Conservation (phyloP, 2,113 vertebrate species). For the Anseranas semipalmata region DNA sequence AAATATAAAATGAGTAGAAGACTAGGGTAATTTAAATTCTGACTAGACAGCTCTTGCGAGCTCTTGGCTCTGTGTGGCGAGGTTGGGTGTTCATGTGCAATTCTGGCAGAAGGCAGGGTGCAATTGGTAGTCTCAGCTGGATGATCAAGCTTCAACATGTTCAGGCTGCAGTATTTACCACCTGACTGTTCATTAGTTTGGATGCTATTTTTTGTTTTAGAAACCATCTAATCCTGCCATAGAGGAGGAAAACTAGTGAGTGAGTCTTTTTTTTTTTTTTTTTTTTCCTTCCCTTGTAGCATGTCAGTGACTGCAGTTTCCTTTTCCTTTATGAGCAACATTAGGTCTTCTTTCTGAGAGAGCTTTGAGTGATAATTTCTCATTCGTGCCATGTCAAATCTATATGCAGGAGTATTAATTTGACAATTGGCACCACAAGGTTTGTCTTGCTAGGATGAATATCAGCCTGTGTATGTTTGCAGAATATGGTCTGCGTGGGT, state of each 20-base stretch:
- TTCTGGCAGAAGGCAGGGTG: neutral
- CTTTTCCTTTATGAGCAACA: neutral
- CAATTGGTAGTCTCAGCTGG: neutral
- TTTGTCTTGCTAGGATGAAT: neutral
- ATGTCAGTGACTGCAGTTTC: neutral
- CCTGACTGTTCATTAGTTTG: neutral
- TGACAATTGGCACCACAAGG: neutral
- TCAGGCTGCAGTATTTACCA: neutral
- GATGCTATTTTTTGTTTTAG: neutral
- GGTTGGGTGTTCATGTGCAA: accelerated
- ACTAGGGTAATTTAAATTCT: neutral
- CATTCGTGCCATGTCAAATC: neutral
- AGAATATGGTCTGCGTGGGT: neutral
- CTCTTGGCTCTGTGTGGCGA: neutral
- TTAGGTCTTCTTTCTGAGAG: neutral
- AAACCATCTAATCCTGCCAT: neutral
- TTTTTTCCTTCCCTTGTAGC: neutral
- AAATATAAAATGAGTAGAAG: neutral
- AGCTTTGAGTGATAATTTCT: neutral
- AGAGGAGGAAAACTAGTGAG: neutral
- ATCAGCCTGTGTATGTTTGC: neutral
- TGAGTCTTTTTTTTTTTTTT: neutral
- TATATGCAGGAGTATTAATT: neutral
- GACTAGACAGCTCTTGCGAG: neutral
- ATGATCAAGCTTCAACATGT: neutral